phyloP scores from a whole-genome alignment of 2,797 vertebrate species.

The Macropus fuliginosus region DNA sequence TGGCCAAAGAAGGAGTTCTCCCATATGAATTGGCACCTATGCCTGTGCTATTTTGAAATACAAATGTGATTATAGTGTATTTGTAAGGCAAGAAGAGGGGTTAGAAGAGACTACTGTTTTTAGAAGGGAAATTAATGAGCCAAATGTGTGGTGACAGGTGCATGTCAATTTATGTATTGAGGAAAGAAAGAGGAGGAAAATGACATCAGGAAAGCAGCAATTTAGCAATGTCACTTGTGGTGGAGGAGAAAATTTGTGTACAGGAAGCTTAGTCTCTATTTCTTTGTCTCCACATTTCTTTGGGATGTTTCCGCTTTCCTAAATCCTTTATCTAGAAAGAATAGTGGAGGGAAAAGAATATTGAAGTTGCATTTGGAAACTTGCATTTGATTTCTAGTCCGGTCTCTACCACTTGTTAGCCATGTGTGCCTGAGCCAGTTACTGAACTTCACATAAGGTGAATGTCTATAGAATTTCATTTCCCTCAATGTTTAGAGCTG shows the following conservation, averaged over 20 bases:
- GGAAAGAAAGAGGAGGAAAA: not conserved
- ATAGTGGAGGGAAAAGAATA: not conserved
- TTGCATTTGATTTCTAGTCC: not conserved
- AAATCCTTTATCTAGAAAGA: not conserved
- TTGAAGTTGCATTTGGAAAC: not conserved
- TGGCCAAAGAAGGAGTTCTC: not conserved
- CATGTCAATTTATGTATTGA: not conserved
- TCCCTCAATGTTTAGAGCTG: not conserved
- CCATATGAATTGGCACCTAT: not conserved
- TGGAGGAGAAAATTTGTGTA: not conserved
- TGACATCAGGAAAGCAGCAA: not conserved
- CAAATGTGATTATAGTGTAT: not conserved
- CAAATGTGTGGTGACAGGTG: not conserved
- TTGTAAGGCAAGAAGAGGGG: conserved; percentile 3
- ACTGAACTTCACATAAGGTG: not conserved
- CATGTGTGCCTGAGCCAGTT: not conserved
- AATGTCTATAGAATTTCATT: not conserved
- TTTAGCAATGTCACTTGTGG: not conserved
- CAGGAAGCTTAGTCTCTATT: not conserved
- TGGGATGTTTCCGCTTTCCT: not conserved
- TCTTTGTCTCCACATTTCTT: not conserved
- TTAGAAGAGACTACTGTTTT: not conserved
- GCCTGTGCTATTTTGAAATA: not conserved
- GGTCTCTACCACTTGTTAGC: not conserved
- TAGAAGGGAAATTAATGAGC: conserved; percentile 12